phyloP scores from a whole-genome alignment of 2,113 vertebrate species.

The Solea solea region DNA sequence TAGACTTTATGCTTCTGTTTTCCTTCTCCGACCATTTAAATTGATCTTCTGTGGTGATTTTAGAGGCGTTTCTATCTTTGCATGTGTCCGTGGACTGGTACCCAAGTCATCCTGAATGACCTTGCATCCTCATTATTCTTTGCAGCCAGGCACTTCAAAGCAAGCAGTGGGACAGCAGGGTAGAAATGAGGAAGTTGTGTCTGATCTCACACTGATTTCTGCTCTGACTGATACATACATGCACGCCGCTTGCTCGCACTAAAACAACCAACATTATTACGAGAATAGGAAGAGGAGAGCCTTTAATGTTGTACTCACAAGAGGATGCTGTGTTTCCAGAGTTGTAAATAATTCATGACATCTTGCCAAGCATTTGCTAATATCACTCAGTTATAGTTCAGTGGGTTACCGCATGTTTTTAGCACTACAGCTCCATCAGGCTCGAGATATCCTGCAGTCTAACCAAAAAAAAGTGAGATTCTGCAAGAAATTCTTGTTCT shows the following conservation, averaged over 20 bases:
- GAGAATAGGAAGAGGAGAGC: slow-evolving; percentile 31
- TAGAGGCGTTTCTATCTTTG: slow-evolving; percentile 8
- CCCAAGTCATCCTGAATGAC: slow-evolving; percentile 73
- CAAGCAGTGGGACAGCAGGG: slow-evolving; percentile 59
- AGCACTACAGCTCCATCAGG: slow-evolving; percentile 5
- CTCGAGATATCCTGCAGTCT: slow-evolving; percentile 24
- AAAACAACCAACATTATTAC: slow-evolving; percentile 57
- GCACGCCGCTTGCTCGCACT: slow-evolving; percentile 30
- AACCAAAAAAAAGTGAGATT: slow-evolving; percentile 30
- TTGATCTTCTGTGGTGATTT: slow-evolving; percentile 20
- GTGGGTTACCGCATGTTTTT: slow-evolving; percentile 10
- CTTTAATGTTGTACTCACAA: slow-evolving; percentile 59
- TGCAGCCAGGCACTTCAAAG: slow-evolving; percentile 68
- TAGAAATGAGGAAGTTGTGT: slow-evolving; percentile 64
- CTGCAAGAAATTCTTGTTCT: slow-evolving; percentile 23
- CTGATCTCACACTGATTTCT: slow-evolving; percentile 66
- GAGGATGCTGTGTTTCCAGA: slow-evolving; percentile 36
- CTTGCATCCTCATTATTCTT: slow-evolving; percentile 78
- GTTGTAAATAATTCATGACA: slow-evolving; percentile 65
- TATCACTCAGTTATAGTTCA: slow-evolving; percentile 41
- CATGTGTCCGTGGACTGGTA: slow-evolving; percentile 43
- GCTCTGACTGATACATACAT: slow-evolving; percentile 41
- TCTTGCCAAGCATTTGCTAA: slow-evolving; percentile 51
- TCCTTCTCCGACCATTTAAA: slow-evolving; percentile 18
- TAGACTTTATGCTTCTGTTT: slow-evolving; percentile 1